These are phyloP conservation scores for Helarctos malayanus DNA, from an alignment of 2,797 vertebrate species.

Conservation along the genomic window DNA sequence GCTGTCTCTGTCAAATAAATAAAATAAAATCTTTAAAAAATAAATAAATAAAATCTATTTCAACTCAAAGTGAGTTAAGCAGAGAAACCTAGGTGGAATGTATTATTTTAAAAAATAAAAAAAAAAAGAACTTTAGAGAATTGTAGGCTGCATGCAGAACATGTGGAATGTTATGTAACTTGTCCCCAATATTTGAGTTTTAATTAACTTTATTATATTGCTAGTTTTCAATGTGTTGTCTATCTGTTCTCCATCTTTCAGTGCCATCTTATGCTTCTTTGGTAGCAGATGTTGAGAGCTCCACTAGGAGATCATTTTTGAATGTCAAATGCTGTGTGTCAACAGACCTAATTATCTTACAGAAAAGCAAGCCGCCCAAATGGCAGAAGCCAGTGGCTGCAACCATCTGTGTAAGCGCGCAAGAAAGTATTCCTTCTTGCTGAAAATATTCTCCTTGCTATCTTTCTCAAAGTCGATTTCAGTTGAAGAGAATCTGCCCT, in stretches of 20 bases:
- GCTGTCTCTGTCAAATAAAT: too few species aligned
- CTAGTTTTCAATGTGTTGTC: slow-evolving; percentile 12
- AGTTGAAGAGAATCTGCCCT: slow-evolving; percentile 78
- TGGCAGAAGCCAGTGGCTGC: not conserved
- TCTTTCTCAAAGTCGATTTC: slow-evolving; percentile 77
- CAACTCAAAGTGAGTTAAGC: not conserved
- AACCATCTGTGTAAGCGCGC: not conserved
- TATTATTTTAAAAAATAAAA: not conserved
- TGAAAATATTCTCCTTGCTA: not conserved
- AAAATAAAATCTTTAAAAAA: too few species aligned
- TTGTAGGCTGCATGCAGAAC: not conserved
- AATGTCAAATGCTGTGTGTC: slow-evolving; percentile 55
- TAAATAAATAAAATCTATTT: not conserved
- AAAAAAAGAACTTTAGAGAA: not conserved
- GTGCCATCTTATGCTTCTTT: not conserved
- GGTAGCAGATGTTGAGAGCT: not conserved
- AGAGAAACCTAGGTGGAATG: not conserved
- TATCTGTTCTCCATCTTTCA: slow-evolving; percentile 32
- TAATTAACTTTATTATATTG: slow-evolving; percentile 59
- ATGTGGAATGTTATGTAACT: not conserved
- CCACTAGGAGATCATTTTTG: slow-evolving; percentile 41
- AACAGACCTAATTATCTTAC: slow-evolving; percentile 54
- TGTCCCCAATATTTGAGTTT: not conserved
- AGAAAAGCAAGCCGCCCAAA: not conserved
- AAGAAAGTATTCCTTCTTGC: not conserved